Evolutionary conservation across 2,888 invertebrate genomes (phyloP).

Genomic region (Nineta flava): DNA sequence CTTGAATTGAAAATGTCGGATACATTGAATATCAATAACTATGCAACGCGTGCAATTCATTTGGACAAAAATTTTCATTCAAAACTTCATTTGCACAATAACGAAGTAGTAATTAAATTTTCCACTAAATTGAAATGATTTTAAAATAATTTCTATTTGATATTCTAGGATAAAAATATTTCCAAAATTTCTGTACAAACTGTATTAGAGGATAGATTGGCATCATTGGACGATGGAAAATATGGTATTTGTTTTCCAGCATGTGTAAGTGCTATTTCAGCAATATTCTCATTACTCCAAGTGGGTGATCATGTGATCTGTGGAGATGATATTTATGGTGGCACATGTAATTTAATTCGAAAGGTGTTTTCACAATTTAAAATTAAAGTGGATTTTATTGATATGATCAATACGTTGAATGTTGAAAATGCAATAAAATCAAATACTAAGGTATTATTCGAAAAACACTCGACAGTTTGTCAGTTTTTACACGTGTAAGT

Average conservation of each 20-base stretch:
- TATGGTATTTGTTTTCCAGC: conserved; percentile 73
- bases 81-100: too few species aligned
- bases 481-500: too few species aligned
- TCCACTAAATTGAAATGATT: too few species aligned
- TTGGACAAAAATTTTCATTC: neutral
- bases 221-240: conserved; percentile 78
- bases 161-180: neutral
- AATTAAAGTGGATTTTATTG: conserved; percentile 59
- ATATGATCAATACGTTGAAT: conserved; percentile 50
- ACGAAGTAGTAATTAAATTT: too few species aligned
- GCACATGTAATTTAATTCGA: conserved; percentile 59
- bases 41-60: conserved; percentile 4
- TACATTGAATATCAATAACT: neutral
- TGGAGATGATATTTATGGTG: conserved; percentile 91
- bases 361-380: conserved; percentile 41
- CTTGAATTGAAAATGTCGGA: too few species aligned
- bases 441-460: conserved; percentile 66
- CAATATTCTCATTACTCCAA: conserved; percentile 56
- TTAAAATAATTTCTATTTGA: neutral
- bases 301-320: conserved; percentile 81
- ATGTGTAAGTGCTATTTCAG: conserved; percentile 75
- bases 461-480: too few species aligned
- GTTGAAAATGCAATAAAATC: conserved; percentile 53
- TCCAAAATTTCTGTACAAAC: neutral
- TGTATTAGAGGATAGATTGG: conserved; percentile 67